phyloP scores from a whole-genome alignment of 2,797 vertebrate genomes.

The Gobionotothen gibberifrons region DNA sequence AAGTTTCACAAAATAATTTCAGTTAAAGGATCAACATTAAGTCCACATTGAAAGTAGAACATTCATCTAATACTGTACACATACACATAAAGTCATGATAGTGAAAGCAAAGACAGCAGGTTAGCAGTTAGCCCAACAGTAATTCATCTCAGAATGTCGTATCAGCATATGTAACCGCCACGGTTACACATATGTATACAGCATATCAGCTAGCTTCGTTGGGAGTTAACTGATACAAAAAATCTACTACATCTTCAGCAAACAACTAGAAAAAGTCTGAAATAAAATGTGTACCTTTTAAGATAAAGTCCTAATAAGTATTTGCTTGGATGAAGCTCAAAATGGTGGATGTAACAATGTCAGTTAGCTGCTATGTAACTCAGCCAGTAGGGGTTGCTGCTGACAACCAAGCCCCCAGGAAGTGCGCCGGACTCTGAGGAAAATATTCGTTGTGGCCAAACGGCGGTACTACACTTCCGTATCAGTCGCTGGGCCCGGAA shows the following conservation, averaged over 20 bases:
- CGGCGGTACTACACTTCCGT: too few species aligned
- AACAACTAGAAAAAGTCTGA: neutral
- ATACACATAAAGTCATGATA: neutral
- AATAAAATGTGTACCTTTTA: neutral
- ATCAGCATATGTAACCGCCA: neutral
- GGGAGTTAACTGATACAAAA: neutral
- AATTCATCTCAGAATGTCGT: neutral
- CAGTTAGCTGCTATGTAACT: neutral
- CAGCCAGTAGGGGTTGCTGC: conserved; percentile 2
- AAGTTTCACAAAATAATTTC: too few species aligned
- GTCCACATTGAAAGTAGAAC: neutral
- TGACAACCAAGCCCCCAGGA: neutral
- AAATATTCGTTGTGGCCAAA: too few species aligned
- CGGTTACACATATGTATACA: too few species aligned
- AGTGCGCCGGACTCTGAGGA: too few species aligned
- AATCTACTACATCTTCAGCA: neutral
- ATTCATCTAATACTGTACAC: too few species aligned
- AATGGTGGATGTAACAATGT: conserved; percentile 1
- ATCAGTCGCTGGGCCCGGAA: too few species aligned
- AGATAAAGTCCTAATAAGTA: neutral
- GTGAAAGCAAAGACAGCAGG: neutral
- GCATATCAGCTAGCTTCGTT: neutral
- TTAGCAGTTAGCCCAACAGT: neutral
- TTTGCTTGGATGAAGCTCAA: conserved; percentile 8
- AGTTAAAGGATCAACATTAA: too few species aligned